These are phyloP conservation scores for Panagrolaimus sp. DNA, from an alignment of 1,140 invertebrate genomes.

Conservation along the genomic window DNA sequence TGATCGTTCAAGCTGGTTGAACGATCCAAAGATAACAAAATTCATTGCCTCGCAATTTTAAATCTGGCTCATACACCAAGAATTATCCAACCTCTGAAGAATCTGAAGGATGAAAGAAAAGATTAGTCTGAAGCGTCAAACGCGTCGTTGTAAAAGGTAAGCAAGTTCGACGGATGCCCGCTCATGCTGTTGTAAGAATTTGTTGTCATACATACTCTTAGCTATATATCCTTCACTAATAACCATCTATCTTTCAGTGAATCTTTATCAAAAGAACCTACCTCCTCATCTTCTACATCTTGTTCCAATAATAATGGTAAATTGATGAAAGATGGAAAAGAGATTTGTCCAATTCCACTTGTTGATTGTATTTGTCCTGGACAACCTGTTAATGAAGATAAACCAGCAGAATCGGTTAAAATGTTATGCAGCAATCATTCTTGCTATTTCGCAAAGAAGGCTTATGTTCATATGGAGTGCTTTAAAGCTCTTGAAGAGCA, in stretches of 20 bases:
- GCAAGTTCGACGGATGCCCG: too few species aligned
- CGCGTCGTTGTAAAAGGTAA: background rate
- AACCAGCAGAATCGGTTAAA: background rate
- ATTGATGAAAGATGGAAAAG: background rate
- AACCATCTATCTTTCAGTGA: background rate
- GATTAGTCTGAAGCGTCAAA: background rate
- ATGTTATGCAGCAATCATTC: background rate
- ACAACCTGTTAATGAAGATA: background rate
- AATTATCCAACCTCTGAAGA: background rate
- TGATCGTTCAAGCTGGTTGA: too few species aligned
- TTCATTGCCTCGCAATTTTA: background rate
- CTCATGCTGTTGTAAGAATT: too few species aligned
- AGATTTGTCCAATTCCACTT: background rate
- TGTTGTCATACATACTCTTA: too few species aligned
- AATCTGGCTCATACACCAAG: background rate
- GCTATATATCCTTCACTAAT: background rate
- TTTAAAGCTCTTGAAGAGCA: background rate
- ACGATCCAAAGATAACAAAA: background rate
- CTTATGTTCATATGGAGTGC: background rate
- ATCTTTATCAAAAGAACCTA: constrained; percentile 3
- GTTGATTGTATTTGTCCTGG: background rate
- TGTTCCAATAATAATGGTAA: background rate
- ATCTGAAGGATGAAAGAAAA: background rate
- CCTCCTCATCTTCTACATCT: too few species aligned
- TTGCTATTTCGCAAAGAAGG: background rate